Evolutionary conservation across 2,888 invertebrate genomes (phyloP), one percentile per base, ranked within the genome.

Genomic region (Empis livida): DNA sequence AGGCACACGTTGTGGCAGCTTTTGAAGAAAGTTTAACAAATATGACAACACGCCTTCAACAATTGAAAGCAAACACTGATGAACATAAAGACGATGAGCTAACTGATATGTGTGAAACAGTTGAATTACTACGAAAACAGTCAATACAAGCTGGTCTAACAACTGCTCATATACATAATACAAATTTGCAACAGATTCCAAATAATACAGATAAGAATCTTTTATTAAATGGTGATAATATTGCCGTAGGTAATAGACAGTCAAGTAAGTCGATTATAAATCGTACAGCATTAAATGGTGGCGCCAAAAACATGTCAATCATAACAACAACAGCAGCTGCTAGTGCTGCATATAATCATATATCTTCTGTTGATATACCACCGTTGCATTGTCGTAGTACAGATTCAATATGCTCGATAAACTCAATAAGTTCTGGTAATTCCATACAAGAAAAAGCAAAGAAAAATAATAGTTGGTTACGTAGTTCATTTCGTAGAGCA

Each of bases 1-100:
- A 96, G 95, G 94, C 94, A 51, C 95, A 96, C 71, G 94, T 99
- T 56, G 96, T 97, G 52, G 89, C 95, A 48, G 94, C 96, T 20
- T 97, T 97, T 71, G 96, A 99, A 69, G 94, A 95, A 72, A 93
- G 92, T 56, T 74, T 99, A 57, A 85, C 93, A 46, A 94, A 92
- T 64, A 95, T 99, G 94, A 95, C 95, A 39, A 86, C 87, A 66
- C 78, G 96, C 54, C 77, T 99, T 49, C 95, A 96, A 65, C 88
- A 91, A 62, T 77, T 97, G 50, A 95, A 94, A 43, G 84, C 89
- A 46, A 93, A 91, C 40, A 87, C 94, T 46, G 23, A 88, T 49
- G 94, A 96, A 71, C 87, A 91, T 71, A 73, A 94, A 87, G 95
- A 96, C 67, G 85, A 88, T 1, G 97, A 97, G 69, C 73, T 97